Evolutionary conservation across 2,888 invertebrate genomes (phyloP).

Genomic region (Eupithecia abbreviata): DNA sequence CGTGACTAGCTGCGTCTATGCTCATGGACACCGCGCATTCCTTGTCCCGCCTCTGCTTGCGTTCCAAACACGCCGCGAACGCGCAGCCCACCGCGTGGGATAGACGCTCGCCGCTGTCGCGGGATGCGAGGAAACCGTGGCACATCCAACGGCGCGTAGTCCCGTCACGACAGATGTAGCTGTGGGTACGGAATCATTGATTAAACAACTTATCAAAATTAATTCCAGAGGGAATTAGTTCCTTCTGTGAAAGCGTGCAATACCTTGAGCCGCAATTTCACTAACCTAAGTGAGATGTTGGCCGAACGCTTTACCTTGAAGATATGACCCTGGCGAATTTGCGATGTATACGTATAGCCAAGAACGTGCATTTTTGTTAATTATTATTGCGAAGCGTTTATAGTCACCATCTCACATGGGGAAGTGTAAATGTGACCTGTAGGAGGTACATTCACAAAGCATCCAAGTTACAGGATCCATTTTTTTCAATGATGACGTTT

Average conservation of each 20-base stretch:
- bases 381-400: not conserved
- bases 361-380: not conserved
- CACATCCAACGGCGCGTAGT: conserved; percentile 99
- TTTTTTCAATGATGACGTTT: too few species aligned
- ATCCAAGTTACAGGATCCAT: too few species aligned
- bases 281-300: too few species aligned
- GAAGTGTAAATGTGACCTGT: too few species aligned
- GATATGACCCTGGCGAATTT: too few species aligned
- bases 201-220: not conserved
- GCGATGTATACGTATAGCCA: too few species aligned
- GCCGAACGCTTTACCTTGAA: too few species aligned
- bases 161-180: conserved; percentile 99
- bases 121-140: conserved; percentile 98
- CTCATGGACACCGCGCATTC: conserved; percentile 97
- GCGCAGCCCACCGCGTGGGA: conserved; percentile 99
- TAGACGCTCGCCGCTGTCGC: conserved; percentile 98
- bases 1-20: conserved; percentile 94
- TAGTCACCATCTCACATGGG: not conserved
- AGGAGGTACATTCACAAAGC: too few species aligned
- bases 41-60: conserved; percentile 98
- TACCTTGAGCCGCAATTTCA: not conserved
- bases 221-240: not conserved
- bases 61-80: conserved; percentile 98
- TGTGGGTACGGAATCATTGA: conserved; percentile 62
- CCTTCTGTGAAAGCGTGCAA: not conserved